Conservation (phyloP, 2,888 invertebrate genomes). For the Pseudococcus viburni region DNA sequence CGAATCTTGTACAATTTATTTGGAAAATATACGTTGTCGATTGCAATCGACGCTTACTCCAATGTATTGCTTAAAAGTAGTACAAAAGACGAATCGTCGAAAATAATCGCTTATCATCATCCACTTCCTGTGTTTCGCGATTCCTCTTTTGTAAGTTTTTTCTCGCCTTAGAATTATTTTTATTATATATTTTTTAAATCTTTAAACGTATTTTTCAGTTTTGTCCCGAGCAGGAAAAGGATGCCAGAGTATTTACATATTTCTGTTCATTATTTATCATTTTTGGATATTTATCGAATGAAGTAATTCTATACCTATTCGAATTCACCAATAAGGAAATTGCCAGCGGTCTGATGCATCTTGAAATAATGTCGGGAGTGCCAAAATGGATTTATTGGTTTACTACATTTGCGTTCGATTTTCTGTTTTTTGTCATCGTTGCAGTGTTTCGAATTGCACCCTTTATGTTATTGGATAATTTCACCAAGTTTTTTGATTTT, state of each 20-base stretch:
- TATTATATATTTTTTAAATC: neutral
- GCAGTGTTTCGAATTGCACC: neutral
- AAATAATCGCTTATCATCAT: constrained; percentile 1
- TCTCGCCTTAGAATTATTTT: neutral
- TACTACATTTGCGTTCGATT: constrained; percentile 76
- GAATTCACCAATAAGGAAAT: constrained; percentile 79
- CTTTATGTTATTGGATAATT: neutral
- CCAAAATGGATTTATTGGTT: constrained; percentile 78
- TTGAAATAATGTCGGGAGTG: constrained; percentile 80
- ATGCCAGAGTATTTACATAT: neutral
- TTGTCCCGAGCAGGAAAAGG: neutral
- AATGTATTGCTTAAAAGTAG: constrained; percentile 70
- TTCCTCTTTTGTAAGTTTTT: neutral
- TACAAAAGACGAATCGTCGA: neutral
- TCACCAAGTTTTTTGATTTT: neutral
- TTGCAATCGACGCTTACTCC: constrained; percentile 73
- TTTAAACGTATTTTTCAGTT: neutral
- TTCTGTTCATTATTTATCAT: constrained; percentile 41
- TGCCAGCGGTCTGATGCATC: constrained; percentile 76
- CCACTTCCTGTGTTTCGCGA: neutral
- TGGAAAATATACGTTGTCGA: constrained; percentile 75
- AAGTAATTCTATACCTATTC: constrained; percentile 74
- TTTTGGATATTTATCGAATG: constrained; percentile 69
- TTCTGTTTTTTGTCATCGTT: constrained; percentile 69
- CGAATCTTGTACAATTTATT: constrained; percentile 74